Percentiles rank a stretch among this genome's conserved stretches.
These are phyloP conservation scores for Aethina tumida DNA, from an alignment of 1,140 invertebrate genomes.

Conservation along the genomic window DNA sequence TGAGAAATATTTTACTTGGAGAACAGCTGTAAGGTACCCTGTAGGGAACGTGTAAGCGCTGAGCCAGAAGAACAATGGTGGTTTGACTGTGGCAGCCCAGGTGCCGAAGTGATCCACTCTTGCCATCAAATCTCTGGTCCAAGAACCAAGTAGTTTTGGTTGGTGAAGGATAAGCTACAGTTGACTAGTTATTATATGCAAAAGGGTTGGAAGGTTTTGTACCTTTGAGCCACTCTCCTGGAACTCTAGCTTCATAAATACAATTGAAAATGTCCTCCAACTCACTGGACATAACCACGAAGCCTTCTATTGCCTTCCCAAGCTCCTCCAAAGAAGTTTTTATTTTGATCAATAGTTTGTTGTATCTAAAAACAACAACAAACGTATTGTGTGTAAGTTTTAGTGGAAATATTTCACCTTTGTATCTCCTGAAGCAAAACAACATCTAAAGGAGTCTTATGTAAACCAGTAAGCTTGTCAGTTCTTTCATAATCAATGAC, in stretches of 20 bases:
- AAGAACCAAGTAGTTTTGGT: slow-evolving; percentile 70
- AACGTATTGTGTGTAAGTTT: slow-evolving; percentile 33
- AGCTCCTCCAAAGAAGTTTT: slow-evolving; percentile 51
- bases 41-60: slow-evolving; percentile 86
- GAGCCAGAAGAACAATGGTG: slow-evolving; percentile 76
- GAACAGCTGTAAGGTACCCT: slow-evolving; percentile 81
- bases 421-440: slow-evolving; percentile 70
- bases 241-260: slow-evolving; percentile 69
- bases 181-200: no score
- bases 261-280: slow-evolving; percentile 71
- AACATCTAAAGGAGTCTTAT: slow-evolving; percentile 66
- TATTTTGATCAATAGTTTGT: slow-evolving; percentile 45
- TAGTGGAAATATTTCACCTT: slow-evolving; percentile 35
- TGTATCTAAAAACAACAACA: slow-evolving; percentile 39
- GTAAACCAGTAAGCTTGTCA: slow-evolving; percentile 55
- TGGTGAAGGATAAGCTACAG: slow-evolving; percentile 64
- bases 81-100: slow-evolving; percentile 63
- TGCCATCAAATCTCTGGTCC: slow-evolving; percentile 67
- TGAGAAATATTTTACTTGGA: no score
- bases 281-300: slow-evolving; percentile 74
- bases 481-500: slow-evolving; percentile 68
- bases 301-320: slow-evolving; percentile 66
- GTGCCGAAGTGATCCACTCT: slow-evolving; percentile 60
- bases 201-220: slow-evolving; percentile 10
- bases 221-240: slow-evolving; percentile 65